These are phyloP conservation scores for Acromyrmex echinatior DNA, from an alignment of 1,140 invertebrate genomes.

Conservation along the genomic window DNA sequence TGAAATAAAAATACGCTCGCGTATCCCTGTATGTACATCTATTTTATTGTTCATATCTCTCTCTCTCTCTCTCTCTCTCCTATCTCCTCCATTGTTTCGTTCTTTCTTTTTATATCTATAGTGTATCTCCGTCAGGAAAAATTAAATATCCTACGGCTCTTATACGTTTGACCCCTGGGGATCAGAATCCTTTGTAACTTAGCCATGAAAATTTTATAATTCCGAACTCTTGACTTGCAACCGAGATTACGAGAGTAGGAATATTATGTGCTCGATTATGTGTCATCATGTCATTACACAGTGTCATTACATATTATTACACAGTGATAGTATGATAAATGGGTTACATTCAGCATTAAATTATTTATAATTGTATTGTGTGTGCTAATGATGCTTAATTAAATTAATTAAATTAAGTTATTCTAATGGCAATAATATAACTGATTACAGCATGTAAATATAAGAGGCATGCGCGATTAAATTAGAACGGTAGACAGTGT, in stretches of 20 bases:
- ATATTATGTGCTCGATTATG: constrained; percentile 46
- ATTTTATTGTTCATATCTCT: constrained; percentile 23
- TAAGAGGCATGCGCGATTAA: background rate
- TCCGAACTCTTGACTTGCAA: constrained; percentile 47
- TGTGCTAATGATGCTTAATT: background rate
- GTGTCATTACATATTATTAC: background rate
- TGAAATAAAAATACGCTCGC: constrained; percentile 61
- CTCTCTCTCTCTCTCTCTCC: background rate
- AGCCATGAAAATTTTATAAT: constrained; percentile 59
- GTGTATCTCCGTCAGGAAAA: constrained; percentile 37
- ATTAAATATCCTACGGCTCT: constrained; percentile 69
- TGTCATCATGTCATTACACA: constrained; percentile 56
- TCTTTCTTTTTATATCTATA: constrained; percentile 59
- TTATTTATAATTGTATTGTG: background rate
- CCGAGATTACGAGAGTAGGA: constrained; percentile 59
- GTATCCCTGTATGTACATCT: constrained; percentile 21
- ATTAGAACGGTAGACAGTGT: too few species aligned
- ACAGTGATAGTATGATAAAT: constrained; percentile 16
- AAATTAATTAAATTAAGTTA: background rate
- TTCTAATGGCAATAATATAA: background rate
- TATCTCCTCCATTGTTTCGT: constrained; percentile 51
- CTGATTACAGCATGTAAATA: background rate
- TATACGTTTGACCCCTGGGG: constrained; percentile 12
- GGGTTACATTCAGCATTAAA: background rate
- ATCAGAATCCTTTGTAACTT: constrained; percentile 59